A percentile compares a stretch with the other conserved stretches of the same genome.
Conservation (phyloP, 2,888 invertebrate genomes). For the Drosophila crucigera region DNA sequence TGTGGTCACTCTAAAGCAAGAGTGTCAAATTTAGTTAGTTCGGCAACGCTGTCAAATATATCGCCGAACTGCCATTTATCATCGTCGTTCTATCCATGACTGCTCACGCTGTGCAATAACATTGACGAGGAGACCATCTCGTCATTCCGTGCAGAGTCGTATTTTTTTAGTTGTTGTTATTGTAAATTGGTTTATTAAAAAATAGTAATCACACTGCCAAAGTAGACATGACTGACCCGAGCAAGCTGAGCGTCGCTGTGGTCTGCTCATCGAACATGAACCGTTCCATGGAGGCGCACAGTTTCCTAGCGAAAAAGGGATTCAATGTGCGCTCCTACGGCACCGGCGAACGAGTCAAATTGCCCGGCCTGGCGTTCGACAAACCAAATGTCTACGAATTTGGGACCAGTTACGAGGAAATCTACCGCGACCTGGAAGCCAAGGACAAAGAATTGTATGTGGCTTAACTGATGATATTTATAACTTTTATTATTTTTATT, state of each 20-base stretch:
- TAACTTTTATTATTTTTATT: background rate
- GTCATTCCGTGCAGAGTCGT: conserved; percentile 32
- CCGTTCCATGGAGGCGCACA: conserved; percentile 99
- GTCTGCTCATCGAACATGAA: conserved; percentile 99
- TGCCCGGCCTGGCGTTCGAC: conserved; percentile 97
- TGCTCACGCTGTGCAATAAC: conserved; percentile 29
- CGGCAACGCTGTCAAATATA: conserved; percentile 12
- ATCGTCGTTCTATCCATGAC: conserved; percentile 3
- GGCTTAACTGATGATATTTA: background rate
- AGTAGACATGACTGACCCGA: conserved; percentile 77
- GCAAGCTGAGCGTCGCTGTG: conserved; percentile 93
- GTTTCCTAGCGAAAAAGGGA: conserved; percentile 98
- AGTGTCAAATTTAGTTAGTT: background rate
- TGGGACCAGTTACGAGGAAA: conserved; percentile 97
- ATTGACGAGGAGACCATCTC: conserved; percentile 19
- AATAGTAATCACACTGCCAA: conserved; percentile 64
- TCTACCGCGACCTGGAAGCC: conserved; percentile 94
- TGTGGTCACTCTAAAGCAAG: conserved; percentile 7
- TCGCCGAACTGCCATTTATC: conserved; percentile 17
- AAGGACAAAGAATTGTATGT: conserved; percentile 96
- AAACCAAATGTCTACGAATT: conserved; percentile 99
- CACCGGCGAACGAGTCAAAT: conserved; percentile 97
- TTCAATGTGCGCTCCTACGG: conserved; percentile 97
- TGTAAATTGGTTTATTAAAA: conserved; percentile 12
- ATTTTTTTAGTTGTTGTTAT: conserved; percentile 4